These are phyloP conservation scores for Lepisosteus osseus DNA, from an alignment of 2,113 vertebrate species.

Conservation along the genomic window DNA sequence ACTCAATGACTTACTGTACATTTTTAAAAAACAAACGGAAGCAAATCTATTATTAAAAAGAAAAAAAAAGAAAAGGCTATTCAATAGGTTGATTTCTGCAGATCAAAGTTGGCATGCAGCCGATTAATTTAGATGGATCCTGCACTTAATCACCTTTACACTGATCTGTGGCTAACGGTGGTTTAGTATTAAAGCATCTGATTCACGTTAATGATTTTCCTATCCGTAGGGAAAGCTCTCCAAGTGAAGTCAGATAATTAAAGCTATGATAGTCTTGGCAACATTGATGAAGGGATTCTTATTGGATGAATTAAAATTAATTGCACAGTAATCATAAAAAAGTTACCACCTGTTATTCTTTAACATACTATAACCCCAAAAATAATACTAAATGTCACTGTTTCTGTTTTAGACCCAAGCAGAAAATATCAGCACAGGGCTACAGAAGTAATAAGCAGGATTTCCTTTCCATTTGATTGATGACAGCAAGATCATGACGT, in stretches of 20 bases:
- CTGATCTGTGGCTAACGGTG: background rate
- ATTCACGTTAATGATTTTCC: slow-evolving; percentile 7
- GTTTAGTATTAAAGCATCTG: background rate
- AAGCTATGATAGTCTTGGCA: slow-evolving; percentile 41
- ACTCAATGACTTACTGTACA: too few species aligned
- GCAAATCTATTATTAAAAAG: too few species aligned
- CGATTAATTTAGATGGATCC: slow-evolving; percentile 13
- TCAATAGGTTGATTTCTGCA: background rate
- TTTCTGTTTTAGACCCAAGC: background rate
- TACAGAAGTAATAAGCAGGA: too few species aligned
- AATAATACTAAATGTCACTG: background rate
- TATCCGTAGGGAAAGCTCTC: slow-evolving; percentile 34
- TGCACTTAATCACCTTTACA: slow-evolving; percentile 6
- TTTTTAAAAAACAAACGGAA: too few species aligned
- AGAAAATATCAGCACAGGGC: too few species aligned
- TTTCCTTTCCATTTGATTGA: too few species aligned
- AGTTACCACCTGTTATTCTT: background rate
- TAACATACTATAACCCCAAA: too few species aligned
- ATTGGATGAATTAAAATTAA: slow-evolving; percentile 40
- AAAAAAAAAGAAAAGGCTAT: too few species aligned
- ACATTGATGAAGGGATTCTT: slow-evolving; percentile 41
- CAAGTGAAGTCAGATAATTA: slow-evolving; percentile 38
- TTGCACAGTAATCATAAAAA: slow-evolving; percentile 20
- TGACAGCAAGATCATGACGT: too few species aligned
- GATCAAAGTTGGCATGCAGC: background rate